A percentile compares a stretch with the other conserved stretches of the same genome.
These are phyloP conservation scores for Tridacna crocea DNA, from an alignment of 2,888 invertebrate species.

Conservation along the genomic window DNA sequence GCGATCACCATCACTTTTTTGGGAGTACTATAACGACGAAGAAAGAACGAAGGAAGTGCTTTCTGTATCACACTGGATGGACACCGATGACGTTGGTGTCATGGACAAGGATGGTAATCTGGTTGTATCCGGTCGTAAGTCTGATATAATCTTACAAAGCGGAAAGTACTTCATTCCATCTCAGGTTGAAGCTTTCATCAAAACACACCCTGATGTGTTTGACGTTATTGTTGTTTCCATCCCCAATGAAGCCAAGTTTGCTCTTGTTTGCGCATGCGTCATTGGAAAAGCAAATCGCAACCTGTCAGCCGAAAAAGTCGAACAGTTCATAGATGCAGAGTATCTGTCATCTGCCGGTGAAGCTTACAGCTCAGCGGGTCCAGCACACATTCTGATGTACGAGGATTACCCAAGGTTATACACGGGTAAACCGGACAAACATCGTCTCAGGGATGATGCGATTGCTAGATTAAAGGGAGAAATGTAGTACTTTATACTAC, in stretches of 20 bases:
- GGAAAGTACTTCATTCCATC: conserved; percentile 20
- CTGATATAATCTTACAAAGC: conserved; percentile 33
- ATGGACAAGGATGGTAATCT: conserved; percentile 27
- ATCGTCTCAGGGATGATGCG: background rate
- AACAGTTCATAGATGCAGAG: conserved; percentile 8
- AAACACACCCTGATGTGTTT: conserved; percentile 39
- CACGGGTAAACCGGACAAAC: conserved; percentile 49
- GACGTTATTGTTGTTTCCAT: conserved; percentile 45
- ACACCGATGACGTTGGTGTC: conserved; percentile 47
- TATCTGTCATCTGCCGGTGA: conserved; percentile 11
- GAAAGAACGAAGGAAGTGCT: conserved; percentile 31
- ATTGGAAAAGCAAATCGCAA: conserved; percentile 31
- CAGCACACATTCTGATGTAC: conserved; percentile 34
- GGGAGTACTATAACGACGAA: conserved; percentile 26
- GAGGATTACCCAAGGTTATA: conserved; percentile 35
- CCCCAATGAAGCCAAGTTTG: conserved; percentile 33
- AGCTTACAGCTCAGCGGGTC: conserved; percentile 22
- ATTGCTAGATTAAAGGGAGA: background rate
- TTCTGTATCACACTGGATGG: conserved; percentile 34
- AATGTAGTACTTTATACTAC: background rate
- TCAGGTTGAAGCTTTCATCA: conserved; percentile 36
- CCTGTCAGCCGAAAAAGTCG: conserved; percentile 13
- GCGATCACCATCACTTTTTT: conserved; percentile 36
- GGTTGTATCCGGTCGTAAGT: conserved; percentile 23
- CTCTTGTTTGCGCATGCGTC: conserved; percentile 47